phyloP scores from a whole-genome alignment of 2,888 invertebrate species.

The Chrysolina haemoptera region DNA sequence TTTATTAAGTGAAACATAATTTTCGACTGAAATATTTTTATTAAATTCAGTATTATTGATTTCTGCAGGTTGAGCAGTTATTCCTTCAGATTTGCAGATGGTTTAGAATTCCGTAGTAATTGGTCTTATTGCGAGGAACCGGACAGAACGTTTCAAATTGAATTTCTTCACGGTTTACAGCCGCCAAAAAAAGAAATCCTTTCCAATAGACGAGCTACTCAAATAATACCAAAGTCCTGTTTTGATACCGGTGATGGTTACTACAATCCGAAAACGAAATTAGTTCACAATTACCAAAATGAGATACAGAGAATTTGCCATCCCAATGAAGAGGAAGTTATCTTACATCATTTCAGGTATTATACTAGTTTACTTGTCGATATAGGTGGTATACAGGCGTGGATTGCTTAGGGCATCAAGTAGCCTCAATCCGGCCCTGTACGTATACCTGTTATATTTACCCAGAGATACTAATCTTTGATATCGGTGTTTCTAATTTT shows the following conservation, averaged over 20 bases:
- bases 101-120: conserved; percentile 4
- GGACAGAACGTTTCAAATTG: conserved; percentile 24
- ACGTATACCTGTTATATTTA: too few relatives aligned
- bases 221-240: background rate
- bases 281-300: conserved; percentile 15
- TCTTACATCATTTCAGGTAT: background rate
- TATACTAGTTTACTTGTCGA: too few relatives aligned
- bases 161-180: background rate
- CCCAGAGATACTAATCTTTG: too few relatives aligned
- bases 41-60: too few relatives aligned
- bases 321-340: background rate
- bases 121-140: conserved; percentile 26
- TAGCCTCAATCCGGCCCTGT: too few relatives aligned
- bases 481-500: too few relatives aligned
- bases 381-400: too few relatives aligned
- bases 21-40: too few relatives aligned
- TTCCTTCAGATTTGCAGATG: conserved; percentile 19
- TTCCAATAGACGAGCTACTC: background rate
- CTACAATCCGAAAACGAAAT: conserved; percentile 8
- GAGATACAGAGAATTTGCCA: conserved; percentile 18
- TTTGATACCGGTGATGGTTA: conserved; percentile 23
- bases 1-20: too few relatives aligned
- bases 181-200: conserved; percentile 21
- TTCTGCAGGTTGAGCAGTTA: conserved; percentile 11
- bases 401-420: too few relatives aligned